Conservation (phyloP, 2,113 vertebrate genomes). For the Ciconia stormi region DNA sequence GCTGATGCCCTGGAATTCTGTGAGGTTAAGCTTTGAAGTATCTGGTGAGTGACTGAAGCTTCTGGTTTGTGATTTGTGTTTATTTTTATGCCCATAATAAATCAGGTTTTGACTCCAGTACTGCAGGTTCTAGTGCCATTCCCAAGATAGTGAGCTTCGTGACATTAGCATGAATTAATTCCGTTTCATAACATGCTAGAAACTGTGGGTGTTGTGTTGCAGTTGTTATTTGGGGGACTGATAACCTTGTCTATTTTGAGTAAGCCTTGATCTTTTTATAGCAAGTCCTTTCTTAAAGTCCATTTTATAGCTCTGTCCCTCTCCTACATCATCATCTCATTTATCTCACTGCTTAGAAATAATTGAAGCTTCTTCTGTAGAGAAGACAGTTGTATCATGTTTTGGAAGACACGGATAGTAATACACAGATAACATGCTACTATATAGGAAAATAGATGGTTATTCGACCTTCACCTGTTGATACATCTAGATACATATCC, state of each 20-base stretch:
- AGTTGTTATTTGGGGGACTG: not conserved
- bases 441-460: rapidly evolving
- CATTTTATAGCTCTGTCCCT: not conserved
- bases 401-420: rapidly evolving
- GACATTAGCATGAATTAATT: not conserved
- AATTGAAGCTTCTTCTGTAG: not conserved
- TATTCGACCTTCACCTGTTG: not conserved
- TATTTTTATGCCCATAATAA: not conserved
- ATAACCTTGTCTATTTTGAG: not conserved
- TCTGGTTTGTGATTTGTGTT: not conserved
- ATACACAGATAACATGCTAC: not conserved
- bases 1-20: slow-evolving; percentile 78
- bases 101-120: not conserved
- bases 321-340: not conserved
- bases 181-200: not conserved
- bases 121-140: not conserved
- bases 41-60: slow-evolving; percentile 75
- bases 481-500: rapidly evolving
- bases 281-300: not conserved
- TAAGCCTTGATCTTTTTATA: not conserved
- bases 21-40: slow-evolving; percentile 86
- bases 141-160: not conserved
- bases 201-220: not conserved
- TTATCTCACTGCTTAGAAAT: not conserved
- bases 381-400: not conserved